Conservation (phyloP, 2,113 vertebrate species). For the Butastur rufipennis region DNA sequence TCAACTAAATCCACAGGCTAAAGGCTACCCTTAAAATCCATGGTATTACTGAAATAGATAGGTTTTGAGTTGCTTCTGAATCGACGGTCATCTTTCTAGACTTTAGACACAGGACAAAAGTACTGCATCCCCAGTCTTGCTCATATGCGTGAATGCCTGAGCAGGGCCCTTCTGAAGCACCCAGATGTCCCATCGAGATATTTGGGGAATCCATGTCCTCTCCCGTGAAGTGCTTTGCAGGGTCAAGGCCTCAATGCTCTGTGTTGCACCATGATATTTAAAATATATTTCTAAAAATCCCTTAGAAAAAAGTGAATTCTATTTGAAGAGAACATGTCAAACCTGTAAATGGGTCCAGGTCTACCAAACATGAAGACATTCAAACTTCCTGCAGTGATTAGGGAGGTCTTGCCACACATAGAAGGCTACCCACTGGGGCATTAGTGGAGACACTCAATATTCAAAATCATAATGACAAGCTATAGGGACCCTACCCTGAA, state of each 20-base stretch:
- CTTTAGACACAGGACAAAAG: neutral
- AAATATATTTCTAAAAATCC: neutral
- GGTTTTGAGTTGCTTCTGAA: neutral
- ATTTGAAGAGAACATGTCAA: neutral
- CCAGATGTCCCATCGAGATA: neutral
- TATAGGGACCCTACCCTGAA: neutral
- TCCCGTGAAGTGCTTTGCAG: fast-evolving
- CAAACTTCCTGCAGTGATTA: neutral
- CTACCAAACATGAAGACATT: neutral
- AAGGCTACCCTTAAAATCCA: neutral
- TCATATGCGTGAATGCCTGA: fast-evolving
- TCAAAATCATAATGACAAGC: neutral
- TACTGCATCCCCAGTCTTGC: neutral
- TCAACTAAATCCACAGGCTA: neutral
- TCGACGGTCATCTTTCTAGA: neutral
- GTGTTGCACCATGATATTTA: neutral
- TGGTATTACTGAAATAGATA: neutral
- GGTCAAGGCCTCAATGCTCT: neutral
- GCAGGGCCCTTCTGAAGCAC: neutral
- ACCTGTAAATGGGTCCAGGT: neutral
- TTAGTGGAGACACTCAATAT: neutral
- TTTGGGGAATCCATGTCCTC: fast-evolving
- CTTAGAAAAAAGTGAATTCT: neutral
- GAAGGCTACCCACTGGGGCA: neutral
- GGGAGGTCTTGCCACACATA: neutral